A percentile compares a stretch with the other conserved stretches of the same genome.
These are phyloP conservation scores for Tinamus guttatus DNA, from an alignment of 2,113 vertebrate species.

Conservation along the genomic window DNA sequence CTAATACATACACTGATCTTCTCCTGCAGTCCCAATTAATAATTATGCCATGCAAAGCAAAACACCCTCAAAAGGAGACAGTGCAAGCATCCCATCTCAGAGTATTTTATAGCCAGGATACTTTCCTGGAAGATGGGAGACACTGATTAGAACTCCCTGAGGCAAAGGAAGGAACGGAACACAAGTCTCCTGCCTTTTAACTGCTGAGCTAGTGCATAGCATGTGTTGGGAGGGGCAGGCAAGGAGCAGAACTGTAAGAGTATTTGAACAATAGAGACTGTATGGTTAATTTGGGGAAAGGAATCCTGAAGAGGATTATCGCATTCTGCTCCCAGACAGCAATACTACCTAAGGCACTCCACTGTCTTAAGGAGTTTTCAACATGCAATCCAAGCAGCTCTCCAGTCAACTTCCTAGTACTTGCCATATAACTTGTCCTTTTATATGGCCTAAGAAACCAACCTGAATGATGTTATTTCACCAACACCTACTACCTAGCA, in stretches of 20 bases:
- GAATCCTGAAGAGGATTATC: not conserved
- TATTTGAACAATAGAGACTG: slow-evolving; percentile 5
- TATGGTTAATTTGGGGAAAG: not conserved
- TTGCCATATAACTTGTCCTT: not conserved
- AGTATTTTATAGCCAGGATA: slow-evolving; percentile 62
- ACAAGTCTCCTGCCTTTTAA: slow-evolving; percentile 24
- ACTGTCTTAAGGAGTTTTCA: not conserved
- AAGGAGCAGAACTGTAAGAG: not conserved
- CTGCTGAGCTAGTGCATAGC: slow-evolving; percentile 62
- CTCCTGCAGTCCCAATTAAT: slow-evolving; percentile 20
- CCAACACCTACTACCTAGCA: not conserved
- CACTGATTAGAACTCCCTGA: slow-evolving; percentile 46
- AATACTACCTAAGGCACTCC: not conserved
- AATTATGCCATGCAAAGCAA: slow-evolving; percentile 35
- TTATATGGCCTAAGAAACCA: not conserved
- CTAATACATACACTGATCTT: not conserved
- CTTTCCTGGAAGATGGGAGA: slow-evolving; percentile 60
- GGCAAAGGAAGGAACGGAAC: slow-evolving; percentile 50
- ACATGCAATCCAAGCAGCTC: not conserved
- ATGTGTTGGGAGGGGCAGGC: not conserved
- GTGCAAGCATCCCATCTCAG: not conserved
- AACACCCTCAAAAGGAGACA: slow-evolving; percentile 42
- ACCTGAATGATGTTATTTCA: not conserved
- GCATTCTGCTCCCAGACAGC: not conserved
- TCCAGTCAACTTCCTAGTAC: not conserved